Evolutionary conservation across 2,888 invertebrate genomes (phyloP).

Genomic region (Sinohyriopsis cumingii): DNA sequence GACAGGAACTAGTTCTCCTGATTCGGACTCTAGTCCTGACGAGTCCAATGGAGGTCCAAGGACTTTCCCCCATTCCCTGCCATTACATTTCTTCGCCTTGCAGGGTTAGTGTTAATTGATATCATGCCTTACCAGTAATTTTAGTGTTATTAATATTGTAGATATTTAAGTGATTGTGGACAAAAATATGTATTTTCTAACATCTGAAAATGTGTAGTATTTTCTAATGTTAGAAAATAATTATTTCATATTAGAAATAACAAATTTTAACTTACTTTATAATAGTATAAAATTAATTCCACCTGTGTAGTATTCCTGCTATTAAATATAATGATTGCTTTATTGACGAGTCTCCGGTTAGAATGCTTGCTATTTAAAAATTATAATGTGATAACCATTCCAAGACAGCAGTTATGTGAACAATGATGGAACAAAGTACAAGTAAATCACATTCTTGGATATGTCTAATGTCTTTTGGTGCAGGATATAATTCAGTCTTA

Average conservation of each 20-base stretch:
- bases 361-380: too few species aligned
- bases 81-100: slow-evolving; percentile 67
- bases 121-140: background rate
- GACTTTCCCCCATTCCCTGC: slow-evolving; percentile 62
- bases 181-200: too few species aligned
- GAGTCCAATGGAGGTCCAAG: slow-evolving; percentile 53
- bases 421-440: background rate
- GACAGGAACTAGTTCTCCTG: slow-evolving; percentile 63
- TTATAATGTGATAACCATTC: too few species aligned
- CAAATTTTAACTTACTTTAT: too few species aligned
- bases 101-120: slow-evolving; percentile 56
- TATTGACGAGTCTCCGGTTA: too few species aligned
- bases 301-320: too few species aligned
- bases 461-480: slow-evolving; percentile 1
- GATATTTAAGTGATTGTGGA: background rate
- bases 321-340: too few species aligned
- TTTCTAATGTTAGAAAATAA: too few species aligned
- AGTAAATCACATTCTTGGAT: background rate
- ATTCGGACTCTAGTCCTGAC: slow-evolving; percentile 69
- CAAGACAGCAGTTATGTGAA: background rate
- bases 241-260: too few species aligned
- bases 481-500: too few species aligned
- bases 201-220: too few species aligned
- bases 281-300: too few species aligned
- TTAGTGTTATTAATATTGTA: slow-evolving; percentile 4